Base-by-base conservation (phyloP, 2,113 vertebrate genomes). In the Podiceps cristatus region DNA sequence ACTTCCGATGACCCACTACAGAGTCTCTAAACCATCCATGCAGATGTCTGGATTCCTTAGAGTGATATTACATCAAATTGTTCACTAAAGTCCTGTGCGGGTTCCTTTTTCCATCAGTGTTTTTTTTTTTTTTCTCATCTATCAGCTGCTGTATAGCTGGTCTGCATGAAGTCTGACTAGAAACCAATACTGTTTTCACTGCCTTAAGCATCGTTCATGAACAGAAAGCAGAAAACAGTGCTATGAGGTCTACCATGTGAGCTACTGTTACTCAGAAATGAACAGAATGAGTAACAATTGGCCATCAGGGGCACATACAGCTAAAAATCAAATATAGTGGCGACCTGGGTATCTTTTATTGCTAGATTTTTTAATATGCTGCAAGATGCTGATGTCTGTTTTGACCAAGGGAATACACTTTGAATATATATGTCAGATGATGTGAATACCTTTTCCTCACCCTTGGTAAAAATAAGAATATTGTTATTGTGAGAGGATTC, bases 371-470 rank as follows among this genome's bases (percentile, higher is more conserved):
- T 85, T 58, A 71, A 71, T 18, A 29, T 71, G 31, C 22, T 86
- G 53, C 47, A 75, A 45, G 28, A 45, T 29, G 27, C 22, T n/a
- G 45, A 81, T n/a, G n/a, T 20, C 47, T 67, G 11, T n/a, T 90
- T 73, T 40, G 18, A 86, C 27, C 55, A 66, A 75, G 49, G 16
- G 22, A 79, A 72, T 16, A 59, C 12, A 14, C 9, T 67, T 45
- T 14, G 9, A 75, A 68, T 35, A 29, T 5, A 2, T n/a, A 47
- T 15, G 18, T 9, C 0, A 0, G 27, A 47, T 52, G 5, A 55
- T 17, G 8, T 2, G 14, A 87, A 87, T 29, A 66, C 3, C 3
- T 89, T 73, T 56, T 69, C 23, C 63, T 66, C 45, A 81, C 3
- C 19, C 23, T 84, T 52, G 13, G 58, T 44, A 89, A 93, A 84